phyloP scores from a whole-genome alignment of 2,888 invertebrate species.

The Papilio elwesi region DNA sequence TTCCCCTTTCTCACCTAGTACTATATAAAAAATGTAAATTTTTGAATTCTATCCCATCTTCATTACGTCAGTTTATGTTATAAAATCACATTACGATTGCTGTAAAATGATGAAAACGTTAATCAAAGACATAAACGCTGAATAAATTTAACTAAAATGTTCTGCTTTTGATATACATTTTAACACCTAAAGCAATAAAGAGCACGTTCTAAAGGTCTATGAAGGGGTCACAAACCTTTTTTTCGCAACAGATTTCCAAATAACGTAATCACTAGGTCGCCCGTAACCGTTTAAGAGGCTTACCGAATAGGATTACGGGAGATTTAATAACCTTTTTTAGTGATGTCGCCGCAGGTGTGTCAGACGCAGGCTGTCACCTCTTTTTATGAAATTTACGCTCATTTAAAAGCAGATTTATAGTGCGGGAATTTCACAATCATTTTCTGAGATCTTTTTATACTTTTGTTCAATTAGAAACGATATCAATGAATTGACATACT shows the following conservation, averaged over 20 bases:
- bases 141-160: background rate
- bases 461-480: no score
- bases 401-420: constrained; percentile 13
- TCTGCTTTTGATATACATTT: background rate
- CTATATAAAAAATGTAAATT: no score
- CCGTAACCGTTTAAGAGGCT: constrained; percentile 63
- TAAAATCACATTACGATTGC: background rate
- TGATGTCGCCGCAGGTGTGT: constrained; percentile 51
- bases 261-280: constrained; percentile 30
- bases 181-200: constrained; percentile 5
- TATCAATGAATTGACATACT: no score
- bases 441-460: background rate
- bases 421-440: background rate
- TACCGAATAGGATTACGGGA: constrained; percentile 59
- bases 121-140: background rate
- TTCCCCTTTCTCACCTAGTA: no score
- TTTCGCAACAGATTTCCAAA: constrained; percentile 12
- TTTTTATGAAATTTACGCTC: constrained; percentile 37
- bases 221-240: constrained; percentile 24
- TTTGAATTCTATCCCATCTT: no score
- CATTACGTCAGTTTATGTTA: no score
- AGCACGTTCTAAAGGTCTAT: background rate
- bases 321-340: constrained; percentile 63
- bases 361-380: constrained; percentile 54
- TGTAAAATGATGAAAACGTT: background rate